These are phyloP conservation scores for Agrochola litura DNA, from an alignment of 2,888 invertebrate species.

Conservation along the genomic window DNA sequence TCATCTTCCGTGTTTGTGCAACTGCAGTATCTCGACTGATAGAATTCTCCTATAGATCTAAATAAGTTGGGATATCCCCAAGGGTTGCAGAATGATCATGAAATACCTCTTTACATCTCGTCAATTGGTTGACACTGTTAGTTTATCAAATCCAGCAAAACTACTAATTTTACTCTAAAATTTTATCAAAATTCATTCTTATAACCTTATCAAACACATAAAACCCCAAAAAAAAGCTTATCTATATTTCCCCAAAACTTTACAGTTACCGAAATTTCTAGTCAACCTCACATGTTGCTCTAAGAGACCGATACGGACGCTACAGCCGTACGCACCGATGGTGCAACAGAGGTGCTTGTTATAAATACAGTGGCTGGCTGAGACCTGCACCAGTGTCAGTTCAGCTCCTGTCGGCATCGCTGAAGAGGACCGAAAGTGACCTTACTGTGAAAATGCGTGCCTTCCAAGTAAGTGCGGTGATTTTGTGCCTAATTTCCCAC, in stretches of 20 bases:
- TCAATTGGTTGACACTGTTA: neutral
- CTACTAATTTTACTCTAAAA: neutral
- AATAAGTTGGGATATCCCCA: neutral
- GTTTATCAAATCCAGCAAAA: neutral
- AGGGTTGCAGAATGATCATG: neutral
- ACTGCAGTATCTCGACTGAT: neutral
- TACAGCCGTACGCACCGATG: conserved; percentile 64
- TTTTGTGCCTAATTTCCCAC: conserved; percentile 1
- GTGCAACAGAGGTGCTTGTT: conserved; percentile 79
- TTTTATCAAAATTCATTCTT: no score
- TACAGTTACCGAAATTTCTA: neutral
- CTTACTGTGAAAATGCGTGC: conserved; percentile 81
- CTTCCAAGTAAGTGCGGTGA: conserved; percentile 84
- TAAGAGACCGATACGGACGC: conserved; percentile 22
- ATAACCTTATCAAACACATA: no score
- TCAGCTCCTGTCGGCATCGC: conserved; percentile 86
- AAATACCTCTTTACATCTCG: neutral
- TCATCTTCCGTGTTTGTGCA: neutral
- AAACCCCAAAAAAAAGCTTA: neutral
- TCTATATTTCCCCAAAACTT: neutral
- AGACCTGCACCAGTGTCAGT: conserved; percentile 83
- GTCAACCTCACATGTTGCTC: conserved; percentile 14
- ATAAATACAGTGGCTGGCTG: conserved; percentile 82
- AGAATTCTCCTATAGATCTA: neutral
- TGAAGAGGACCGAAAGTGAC: conserved; percentile 90